Percentiles rank a stretch among this genome's conserved stretches.
Conservation (phyloP, 2,888 invertebrate genomes). For the Brachyptera putata region DNA sequence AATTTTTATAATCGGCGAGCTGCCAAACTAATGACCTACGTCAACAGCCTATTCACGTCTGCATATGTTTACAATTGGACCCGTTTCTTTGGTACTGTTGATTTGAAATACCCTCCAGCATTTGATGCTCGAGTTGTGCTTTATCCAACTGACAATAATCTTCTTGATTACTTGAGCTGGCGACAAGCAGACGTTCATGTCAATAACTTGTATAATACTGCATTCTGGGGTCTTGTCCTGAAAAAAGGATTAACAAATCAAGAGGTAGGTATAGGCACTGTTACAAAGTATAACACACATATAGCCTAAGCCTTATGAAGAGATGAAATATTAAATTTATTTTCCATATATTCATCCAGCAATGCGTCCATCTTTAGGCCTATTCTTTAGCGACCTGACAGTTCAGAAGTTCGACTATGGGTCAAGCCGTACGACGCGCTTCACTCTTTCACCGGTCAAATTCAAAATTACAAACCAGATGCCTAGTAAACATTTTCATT, state of each 20-base stretch:
- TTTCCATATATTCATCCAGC: no score
- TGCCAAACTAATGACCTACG: constrained; percentile 78
- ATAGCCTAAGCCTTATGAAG: no score
- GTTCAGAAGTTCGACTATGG: no score
- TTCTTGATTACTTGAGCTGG: constrained; percentile 89
- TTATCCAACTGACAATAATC: constrained; percentile 82
- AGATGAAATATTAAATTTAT: no score
- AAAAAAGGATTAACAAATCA: constrained; percentile 67
- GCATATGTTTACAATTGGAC: constrained; percentile 85
- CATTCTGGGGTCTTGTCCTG: constrained; percentile 87
- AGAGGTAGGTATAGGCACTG: constrained; percentile 56
- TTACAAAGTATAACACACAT: neutral
- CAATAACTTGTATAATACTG: constrained; percentile 95
- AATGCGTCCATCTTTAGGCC: no score
- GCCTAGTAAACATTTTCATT: no score
- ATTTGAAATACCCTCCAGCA: constrained; percentile 80
- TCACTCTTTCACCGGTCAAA: no score
- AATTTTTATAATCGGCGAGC: constrained; percentile 74
- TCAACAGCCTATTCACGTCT: constrained; percentile 84
- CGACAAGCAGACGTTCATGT: constrained; percentile 93
- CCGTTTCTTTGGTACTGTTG: constrained; percentile 64
- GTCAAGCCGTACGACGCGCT: no score
- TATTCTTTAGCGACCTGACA: no score
- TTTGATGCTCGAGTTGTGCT: constrained; percentile 88
- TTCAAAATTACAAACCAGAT: no score